Evolutionary conservation across 2,888 invertebrate species (phyloP).

Genomic region (Protonemura montana): DNA sequence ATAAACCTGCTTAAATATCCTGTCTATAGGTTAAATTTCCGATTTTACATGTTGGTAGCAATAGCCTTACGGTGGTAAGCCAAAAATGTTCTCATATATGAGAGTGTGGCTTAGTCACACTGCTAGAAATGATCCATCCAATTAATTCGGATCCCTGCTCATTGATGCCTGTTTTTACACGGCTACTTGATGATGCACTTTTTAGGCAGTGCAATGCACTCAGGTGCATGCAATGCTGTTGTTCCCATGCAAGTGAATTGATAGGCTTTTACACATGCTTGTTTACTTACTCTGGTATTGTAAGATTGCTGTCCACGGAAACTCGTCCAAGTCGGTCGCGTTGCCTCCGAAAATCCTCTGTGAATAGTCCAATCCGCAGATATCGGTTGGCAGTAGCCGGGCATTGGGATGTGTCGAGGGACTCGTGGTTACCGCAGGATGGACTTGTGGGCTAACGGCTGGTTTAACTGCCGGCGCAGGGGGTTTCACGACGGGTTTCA

Average conservation of each 20-base stretch:
- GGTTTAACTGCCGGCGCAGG: not conserved
- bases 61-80: too few relatives aligned
- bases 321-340: slow-evolving; percentile 29
- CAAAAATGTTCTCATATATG: too few relatives aligned
- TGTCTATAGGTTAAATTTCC: too few relatives aligned
- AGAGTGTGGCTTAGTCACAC: too few relatives aligned
- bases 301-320: slow-evolving; percentile 38
- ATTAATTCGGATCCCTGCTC: too few relatives aligned
- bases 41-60: too few relatives aligned
- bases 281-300: slow-evolving; percentile 26
- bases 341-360: slow-evolving; percentile 39
- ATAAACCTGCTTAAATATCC: too few relatives aligned
- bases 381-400: not conserved
- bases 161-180: too few relatives aligned
- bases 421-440: not conserved
- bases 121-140: too few relatives aligned
- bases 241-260: not conserved
- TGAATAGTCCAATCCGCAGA: slow-evolving; percentile 30
- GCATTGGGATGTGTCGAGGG: slow-evolving; percentile 1
- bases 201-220: too few relatives aligned
- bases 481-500: not conserved
- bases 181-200: too few relatives aligned
- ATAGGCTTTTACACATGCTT: not conserved
- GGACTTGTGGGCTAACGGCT: not conserved
- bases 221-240: too few relatives aligned